Conservation (phyloP, 2,888 invertebrate genomes). For the Graphium colonna region DNA sequence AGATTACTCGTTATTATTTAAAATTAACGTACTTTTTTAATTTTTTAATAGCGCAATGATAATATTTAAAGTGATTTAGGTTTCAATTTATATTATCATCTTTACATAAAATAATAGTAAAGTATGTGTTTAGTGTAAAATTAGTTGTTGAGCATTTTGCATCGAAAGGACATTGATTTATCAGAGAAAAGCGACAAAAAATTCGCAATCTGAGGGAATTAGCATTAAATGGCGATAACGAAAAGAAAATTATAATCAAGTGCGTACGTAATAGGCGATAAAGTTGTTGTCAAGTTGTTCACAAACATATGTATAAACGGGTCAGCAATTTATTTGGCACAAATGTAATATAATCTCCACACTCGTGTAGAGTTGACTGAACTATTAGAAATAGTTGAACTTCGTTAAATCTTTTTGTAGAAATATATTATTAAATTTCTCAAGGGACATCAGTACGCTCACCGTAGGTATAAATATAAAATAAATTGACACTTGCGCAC, state of each 20-base stretch:
- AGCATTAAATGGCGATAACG: slow-evolving; percentile 10
- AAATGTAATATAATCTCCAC: slow-evolving; percentile 30
- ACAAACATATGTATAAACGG: slow-evolving; percentile 16
- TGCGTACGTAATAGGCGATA: slow-evolving; percentile 5
- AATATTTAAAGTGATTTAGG: no score
- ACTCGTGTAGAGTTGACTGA: slow-evolving; percentile 52
- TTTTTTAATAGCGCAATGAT: not conserved
- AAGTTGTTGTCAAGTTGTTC: not conserved
- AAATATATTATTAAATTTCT: slow-evolving; percentile 7
- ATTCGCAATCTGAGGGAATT: slow-evolving; percentile 9
- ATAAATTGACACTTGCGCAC: slow-evolving; percentile 1
- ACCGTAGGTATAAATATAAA: not conserved
- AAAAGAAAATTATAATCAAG: slow-evolving; percentile 13
- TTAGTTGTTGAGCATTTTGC: no score
- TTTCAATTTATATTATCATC: no score
- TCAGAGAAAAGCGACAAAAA: not conserved
- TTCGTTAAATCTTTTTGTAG: slow-evolving; percentile 16
- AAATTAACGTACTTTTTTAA: no score
- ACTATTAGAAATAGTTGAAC: slow-evolving; percentile 23
- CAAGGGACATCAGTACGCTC: slow-evolving; percentile 2
- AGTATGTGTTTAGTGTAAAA: no score
- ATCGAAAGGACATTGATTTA: no score
- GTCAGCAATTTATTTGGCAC: slow-evolving; percentile 46
- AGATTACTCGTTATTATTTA: not conserved
- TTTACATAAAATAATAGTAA: no score